Evolutionary conservation across 2,113 vertebrate species (phyloP).

Genomic region (Phocoena sinus): DNA sequence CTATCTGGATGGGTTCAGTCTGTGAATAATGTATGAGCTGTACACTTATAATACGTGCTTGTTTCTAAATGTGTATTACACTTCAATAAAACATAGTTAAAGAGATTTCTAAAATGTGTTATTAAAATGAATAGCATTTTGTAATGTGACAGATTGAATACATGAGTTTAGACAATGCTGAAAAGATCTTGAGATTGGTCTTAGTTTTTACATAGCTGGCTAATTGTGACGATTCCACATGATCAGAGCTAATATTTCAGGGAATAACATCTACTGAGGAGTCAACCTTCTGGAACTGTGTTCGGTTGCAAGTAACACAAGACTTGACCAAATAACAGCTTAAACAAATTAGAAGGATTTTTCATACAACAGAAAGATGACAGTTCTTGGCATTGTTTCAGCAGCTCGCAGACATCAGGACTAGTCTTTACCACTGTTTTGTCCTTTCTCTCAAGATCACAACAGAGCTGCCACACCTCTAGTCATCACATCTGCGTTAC

Average conservation of each 20-base stretch:
- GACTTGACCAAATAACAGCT: neutral
- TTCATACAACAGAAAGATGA: neutral
- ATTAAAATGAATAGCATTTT: neutral
- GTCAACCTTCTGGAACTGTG: neutral
- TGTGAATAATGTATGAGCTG: neutral
- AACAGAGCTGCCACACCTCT: neutral
- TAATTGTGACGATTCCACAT: neutral
- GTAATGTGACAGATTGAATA: neutral
- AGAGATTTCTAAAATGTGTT: neutral
- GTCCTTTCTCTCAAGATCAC: neutral
- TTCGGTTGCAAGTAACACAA: neutral
- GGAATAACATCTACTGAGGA: neutral
- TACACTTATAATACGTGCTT: rapidly evolving
- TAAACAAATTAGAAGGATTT: neutral
- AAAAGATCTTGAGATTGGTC: neutral
- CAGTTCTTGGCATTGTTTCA: neutral
- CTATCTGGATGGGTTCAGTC: neutral
- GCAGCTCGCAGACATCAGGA: neutral
- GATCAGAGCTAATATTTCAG: neutral
- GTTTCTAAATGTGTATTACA: neutral
- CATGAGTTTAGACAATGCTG: neutral
- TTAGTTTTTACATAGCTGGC: neutral
- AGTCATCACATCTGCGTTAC: neutral
- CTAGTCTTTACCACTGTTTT: neutral
- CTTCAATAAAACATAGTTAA: neutral